Conservation (phyloP, 2,888 invertebrate species). For the Rhopalosiphum nymphaeae region DNA sequence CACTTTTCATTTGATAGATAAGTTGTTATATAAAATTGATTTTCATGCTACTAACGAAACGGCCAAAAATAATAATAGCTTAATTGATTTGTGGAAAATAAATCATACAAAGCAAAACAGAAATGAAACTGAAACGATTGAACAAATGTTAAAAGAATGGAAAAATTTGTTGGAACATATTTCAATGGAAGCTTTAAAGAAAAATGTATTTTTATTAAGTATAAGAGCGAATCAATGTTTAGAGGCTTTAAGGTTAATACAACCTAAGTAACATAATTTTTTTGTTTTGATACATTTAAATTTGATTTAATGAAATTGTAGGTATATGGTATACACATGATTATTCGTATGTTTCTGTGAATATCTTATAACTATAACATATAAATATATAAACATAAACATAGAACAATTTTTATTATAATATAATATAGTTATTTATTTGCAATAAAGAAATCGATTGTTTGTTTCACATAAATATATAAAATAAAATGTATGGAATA, state of each 20-base stretch:
- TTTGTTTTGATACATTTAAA: conserved; percentile 23
- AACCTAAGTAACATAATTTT: neutral
- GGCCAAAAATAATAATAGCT: neutral
- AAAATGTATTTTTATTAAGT: conserved; percentile 57
- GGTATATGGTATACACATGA: neutral
- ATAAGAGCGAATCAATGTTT: conserved; percentile 52
- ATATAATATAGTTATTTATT: conserved; percentile 40
- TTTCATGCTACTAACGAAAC: conserved; percentile 19
- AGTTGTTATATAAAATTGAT: conserved; percentile 35
- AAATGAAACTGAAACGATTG: neutral
- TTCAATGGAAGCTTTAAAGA: conserved; percentile 54
- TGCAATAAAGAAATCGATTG: conserved; percentile 46
- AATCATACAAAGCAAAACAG: neutral
- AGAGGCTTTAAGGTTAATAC: conserved; percentile 22
- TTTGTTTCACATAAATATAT: conserved; percentile 53
- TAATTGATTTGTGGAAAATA: conserved; percentile 48
- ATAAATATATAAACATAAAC: conserved; percentile 35
- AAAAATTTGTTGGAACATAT: conserved; percentile 21
- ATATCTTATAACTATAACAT: neutral
- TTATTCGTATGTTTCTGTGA: neutral
- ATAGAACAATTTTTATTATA: conserved; percentile 25
- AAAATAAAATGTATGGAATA: conserved; percentile 58
- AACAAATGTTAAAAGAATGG: conserved; percentile 34
- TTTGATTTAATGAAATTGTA: conserved; percentile 28
- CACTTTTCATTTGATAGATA: conserved; percentile 53